Conservation (phyloP, 2,888 invertebrate species). For the Orthosia gothica region DNA sequence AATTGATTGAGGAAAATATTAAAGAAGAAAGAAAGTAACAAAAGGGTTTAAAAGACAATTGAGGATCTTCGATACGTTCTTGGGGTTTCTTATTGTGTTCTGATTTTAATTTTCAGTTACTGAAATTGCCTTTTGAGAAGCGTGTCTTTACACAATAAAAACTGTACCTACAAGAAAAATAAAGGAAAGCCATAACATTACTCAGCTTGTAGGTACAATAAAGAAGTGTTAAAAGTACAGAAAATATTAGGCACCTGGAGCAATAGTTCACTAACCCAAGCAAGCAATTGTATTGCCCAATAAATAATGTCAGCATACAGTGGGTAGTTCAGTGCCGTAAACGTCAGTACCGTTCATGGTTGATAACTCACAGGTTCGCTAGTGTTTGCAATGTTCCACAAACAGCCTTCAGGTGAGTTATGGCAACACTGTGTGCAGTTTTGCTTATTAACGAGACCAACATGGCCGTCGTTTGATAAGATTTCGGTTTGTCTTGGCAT, state of each 20-base stretch:
- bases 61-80: constrained; percentile 27
- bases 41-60: constrained; percentile 36
- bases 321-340: constrained; percentile 59
- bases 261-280: not conserved
- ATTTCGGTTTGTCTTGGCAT: constrained; percentile 90
- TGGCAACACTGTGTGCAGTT: constrained; percentile 87
- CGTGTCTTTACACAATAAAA: not conserved
- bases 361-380: constrained; percentile 78
- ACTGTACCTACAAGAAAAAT: not conserved
- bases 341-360: constrained; percentile 71
- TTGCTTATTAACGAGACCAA: constrained; percentile 90
- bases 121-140: constrained; percentile 11
- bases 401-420: constrained; percentile 88
- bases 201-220: not conserved
- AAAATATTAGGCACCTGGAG: not conserved
- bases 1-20: constrained; percentile 36
- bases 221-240: not conserved
- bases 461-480: constrained; percentile 89
- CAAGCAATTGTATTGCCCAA: constrained; percentile 37
- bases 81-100: constrained; percentile 53
- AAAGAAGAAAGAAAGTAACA: constrained; percentile 34
- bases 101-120: constrained; percentile 19
- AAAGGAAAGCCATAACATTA: not conserved
- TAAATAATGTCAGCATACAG: constrained; percentile 47
- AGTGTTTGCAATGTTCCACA: constrained; percentile 85